phyloP scores from a whole-genome alignment of 2,888 invertebrate genomes.

The Elaeidobius kamerunicus region DNA sequence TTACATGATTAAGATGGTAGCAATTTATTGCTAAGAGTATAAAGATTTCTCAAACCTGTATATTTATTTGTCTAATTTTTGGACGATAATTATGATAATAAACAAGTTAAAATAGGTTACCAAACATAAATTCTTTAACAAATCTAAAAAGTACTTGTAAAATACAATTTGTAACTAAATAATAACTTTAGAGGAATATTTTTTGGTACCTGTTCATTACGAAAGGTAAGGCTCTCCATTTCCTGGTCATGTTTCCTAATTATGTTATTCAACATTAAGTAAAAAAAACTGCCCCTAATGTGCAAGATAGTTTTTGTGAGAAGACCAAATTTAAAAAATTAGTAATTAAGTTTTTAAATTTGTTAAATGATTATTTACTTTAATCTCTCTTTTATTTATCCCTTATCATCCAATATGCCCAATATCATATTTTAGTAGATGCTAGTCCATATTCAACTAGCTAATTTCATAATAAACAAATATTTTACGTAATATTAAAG shows the following conservation, averaged over 20 bases:
- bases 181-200: too few relatives aligned
- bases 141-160: not conserved
- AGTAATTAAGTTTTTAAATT: too few relatives aligned
- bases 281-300: too few relatives aligned
- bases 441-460: not conserved
- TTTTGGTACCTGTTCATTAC: slow-evolving; percentile 74
- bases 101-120: not conserved
- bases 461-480: too few relatives aligned
- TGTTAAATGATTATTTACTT: slow-evolving; percentile 4
- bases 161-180: not conserved
- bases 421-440: too few relatives aligned
- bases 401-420: too few relatives aligned
- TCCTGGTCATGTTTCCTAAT: slow-evolving; percentile 85
- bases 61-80: not conserved
- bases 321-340: too few relatives aligned
- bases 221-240: slow-evolving; percentile 86
- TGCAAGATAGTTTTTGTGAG: too few relatives aligned
- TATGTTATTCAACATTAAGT: too few relatives aligned
- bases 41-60: not conserved
- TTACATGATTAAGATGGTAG: too few relatives aligned
- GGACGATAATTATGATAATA: not conserved
- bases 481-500: too few relatives aligned
- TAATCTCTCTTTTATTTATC: too few relatives aligned
- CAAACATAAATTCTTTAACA: not conserved
- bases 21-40: not conserved